Conservation (phyloP, 2,888 invertebrate species). For the Aelia acuminata region DNA sequence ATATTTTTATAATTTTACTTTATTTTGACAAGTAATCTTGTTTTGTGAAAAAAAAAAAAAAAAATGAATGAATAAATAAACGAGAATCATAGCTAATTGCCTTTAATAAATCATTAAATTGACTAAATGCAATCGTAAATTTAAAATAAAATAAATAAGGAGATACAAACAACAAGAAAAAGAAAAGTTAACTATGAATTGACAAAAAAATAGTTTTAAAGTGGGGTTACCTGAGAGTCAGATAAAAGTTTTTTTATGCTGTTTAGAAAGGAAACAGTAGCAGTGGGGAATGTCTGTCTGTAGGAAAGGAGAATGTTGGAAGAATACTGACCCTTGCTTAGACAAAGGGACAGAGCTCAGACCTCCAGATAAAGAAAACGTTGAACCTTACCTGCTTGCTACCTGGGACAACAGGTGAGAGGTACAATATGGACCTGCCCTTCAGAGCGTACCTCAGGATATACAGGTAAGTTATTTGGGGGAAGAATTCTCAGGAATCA, state of each 20-base stretch:
- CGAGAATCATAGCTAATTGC: no score
- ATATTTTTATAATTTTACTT: no score
- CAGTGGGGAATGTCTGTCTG: not conserved
- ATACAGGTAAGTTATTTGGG: not conserved
- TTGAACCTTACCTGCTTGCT: conserved; percentile 18
- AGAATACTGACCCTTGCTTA: conserved; percentile 12
- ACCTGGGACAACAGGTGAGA: conserved; percentile 4
- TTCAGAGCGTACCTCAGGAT: not conserved
- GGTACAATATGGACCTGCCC: not conserved
- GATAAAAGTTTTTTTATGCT: not conserved
- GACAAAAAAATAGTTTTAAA: not conserved
- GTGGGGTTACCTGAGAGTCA: not conserved
- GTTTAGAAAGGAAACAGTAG: conserved; percentile 5
- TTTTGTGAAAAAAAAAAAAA: no score
- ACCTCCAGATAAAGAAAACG: conserved; percentile 30
- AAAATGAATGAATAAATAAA: no score
- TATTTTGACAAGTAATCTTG: no score
- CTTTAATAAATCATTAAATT: no score
- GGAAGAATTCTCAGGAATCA: not conserved
- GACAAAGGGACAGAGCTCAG: conserved; percentile 14
- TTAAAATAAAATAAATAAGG: no score
- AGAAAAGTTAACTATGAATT: not conserved
- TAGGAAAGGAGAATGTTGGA: not conserved
- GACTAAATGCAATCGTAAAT: no score
- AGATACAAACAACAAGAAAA: not conserved